Evolutionary conservation across 2,888 invertebrate species (phyloP), one percentile per base, ranked within the genome.

Genomic region (Euphydryas editha): DNA sequence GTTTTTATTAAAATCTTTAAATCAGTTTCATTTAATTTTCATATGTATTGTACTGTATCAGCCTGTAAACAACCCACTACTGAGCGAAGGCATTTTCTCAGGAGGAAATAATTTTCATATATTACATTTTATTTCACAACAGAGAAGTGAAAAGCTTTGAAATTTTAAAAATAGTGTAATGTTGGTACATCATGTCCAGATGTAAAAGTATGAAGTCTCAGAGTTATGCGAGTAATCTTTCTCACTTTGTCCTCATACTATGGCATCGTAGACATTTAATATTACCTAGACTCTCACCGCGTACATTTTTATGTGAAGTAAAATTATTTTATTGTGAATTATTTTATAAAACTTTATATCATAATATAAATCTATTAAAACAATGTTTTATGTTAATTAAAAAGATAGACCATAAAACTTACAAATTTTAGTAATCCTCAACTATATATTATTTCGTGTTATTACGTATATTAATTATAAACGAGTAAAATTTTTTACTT

Each of bases 211-310:
- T 47, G 20, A 21, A 47, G 18, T 20, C 5, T 20, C 20, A 47
- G 13, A 47, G 47, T 18, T 47, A 15, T 21, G 21, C 13, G 47
- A 47, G 13, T 1, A 47, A 18, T 47, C 11, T 47, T 47, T 47
- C 10, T 21, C 17, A 46, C 8, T 18, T 5, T 21, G 20, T 13
- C 47, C 47, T 8, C 20, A 13, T 13, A 21, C 47, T 47, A 10
- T 11, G 46, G 18, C 18, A 46, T 13, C 47, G 10, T 47, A 47
- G 47, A 47, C 20, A 47, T 47, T 47, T 47, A 47, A 47, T 47
- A 21, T 21, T 4, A 13, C 13, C 11, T n/a, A 11, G 20, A 47
- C 18, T 47, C 20, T 20, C 21, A 47, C 20, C 13, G 47, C 47
- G 13, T 21, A 47, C 21, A 21, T 20, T 20, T 47, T 20, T 47